These are phyloP conservation scores for Zaprionus tsacasi DNA, from an alignment of 1,140 invertebrate genomes.

Conservation along the genomic window DNA sequence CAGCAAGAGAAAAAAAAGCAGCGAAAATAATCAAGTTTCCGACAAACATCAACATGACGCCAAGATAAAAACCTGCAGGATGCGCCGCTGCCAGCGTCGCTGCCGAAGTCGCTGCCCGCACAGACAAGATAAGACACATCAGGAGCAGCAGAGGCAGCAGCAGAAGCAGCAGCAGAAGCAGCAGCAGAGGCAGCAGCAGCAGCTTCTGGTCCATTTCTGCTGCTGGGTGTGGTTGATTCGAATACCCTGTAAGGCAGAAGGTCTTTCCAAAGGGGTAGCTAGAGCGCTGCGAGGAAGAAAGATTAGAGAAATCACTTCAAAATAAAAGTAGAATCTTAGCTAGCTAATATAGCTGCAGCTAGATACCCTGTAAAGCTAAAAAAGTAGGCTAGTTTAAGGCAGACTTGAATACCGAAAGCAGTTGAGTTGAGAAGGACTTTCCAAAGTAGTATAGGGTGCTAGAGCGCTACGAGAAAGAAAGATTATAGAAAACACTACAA, in stretches of 20 bases:
- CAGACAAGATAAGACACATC: slow-evolving; percentile 80
- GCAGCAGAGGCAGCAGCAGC: slow-evolving; percentile 26
- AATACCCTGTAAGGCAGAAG: slow-evolving; percentile 19
- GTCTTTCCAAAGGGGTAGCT: too few relatives aligned
- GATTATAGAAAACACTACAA: too few relatives aligned
- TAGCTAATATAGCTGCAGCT: not conserved
- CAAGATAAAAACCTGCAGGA: slow-evolving; percentile 79
- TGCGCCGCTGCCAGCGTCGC: slow-evolving; percentile 52
- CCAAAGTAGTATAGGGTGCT: too few relatives aligned
- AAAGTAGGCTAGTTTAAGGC: too few relatives aligned
- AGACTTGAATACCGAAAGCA: too few relatives aligned
- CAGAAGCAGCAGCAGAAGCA: slow-evolving; percentile 17
- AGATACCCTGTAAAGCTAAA: not conserved
- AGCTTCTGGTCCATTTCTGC: slow-evolving; percentile 65
- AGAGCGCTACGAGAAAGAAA: too few relatives aligned
- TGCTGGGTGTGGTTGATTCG: slow-evolving; percentile 49
- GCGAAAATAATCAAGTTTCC: slow-evolving; percentile 81
- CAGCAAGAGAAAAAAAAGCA: slow-evolving; percentile 42
- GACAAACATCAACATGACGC: slow-evolving; percentile 82
- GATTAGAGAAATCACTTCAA: too few relatives aligned
- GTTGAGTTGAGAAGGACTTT: too few relatives aligned
- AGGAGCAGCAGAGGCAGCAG: slow-evolving; percentile 24
- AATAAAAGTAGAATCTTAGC: too few relatives aligned
- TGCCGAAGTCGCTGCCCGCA: slow-evolving; percentile 51
- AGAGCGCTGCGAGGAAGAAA: too few relatives aligned